These are phyloP conservation scores for Trialeurodes vaporariorum DNA, from an alignment of 1,140 invertebrate species.

Conservation along the genomic window DNA sequence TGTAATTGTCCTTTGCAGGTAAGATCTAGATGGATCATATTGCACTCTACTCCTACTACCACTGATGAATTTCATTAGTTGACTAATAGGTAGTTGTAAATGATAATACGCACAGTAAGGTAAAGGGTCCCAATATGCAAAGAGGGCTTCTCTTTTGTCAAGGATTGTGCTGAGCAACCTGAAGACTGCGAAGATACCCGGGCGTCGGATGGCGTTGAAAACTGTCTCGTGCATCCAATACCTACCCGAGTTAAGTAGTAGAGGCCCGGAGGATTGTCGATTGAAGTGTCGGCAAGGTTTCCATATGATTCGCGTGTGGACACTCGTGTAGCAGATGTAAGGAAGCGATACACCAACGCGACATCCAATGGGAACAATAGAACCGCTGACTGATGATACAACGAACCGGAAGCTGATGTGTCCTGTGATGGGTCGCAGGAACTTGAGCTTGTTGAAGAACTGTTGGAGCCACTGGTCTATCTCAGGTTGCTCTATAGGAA, in stretches of 20 bases:
- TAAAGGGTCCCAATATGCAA: conserved; percentile 67
- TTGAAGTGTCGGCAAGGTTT: conserved; percentile 47
- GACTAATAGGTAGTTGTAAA: conserved; percentile 54
- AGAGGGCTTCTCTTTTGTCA: conserved; percentile 60
- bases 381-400: conserved; percentile 28
- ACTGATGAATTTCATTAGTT: conserved; percentile 39
- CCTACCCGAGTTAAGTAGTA: conserved; percentile 35
- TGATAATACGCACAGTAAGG: conserved; percentile 74
- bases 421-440: conserved; percentile 49
- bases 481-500: conserved; percentile 51
- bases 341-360: conserved; percentile 60
- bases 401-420: conserved; percentile 63
- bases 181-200: conserved; percentile 38
- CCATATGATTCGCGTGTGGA: conserved; percentile 50
- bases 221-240: conserved; percentile 43
- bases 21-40: neutral
- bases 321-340: conserved; percentile 58
- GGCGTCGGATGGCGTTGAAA: conserved; percentile 36
- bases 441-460: conserved; percentile 50
- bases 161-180: conserved; percentile 50
- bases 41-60: neutral
- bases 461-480: conserved; percentile 55
- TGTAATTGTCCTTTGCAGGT: neutral
- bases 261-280: conserved; percentile 38
- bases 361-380: conserved; percentile 48